Conservation (phyloP, 2,888 invertebrate species). For the Stratiomys singularior region DNA sequence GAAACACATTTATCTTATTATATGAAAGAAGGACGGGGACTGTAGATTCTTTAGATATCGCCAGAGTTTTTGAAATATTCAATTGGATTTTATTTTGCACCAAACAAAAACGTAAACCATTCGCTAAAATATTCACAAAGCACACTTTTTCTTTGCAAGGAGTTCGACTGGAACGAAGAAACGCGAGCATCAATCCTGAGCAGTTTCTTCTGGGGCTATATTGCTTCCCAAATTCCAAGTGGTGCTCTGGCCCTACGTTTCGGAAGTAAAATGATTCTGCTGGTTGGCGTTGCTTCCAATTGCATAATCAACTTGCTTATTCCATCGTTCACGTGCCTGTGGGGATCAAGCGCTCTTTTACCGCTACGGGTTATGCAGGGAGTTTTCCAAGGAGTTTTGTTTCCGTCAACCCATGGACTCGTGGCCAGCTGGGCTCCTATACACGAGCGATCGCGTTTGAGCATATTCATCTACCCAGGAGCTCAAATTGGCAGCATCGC, state of each 20-base stretch:
- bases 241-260: conserved; percentile 61
- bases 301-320: conserved; percentile 73
- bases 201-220: conserved; percentile 85
- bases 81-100: too few species aligned
- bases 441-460: conserved; percentile 71
- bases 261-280: conserved; percentile 1
- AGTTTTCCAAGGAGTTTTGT: conserved; percentile 77
- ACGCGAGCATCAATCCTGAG: conserved; percentile 73
- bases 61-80: too few species aligned
- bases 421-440: conserved; percentile 79
- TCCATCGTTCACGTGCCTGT: conserved; percentile 73
- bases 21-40: too few species aligned
- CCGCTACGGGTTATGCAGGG: conserved; percentile 76
- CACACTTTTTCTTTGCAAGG: conserved; percentile 43
- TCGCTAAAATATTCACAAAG: neutral
- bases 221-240: conserved; percentile 76
- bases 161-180: conserved; percentile 65
- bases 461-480: conserved; percentile 70
- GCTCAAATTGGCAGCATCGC: conserved; percentile 76
- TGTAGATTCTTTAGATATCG: too few species aligned
- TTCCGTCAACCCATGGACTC: conserved; percentile 77
- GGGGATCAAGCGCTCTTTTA: conserved; percentile 71
- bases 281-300: conserved; percentile 60
- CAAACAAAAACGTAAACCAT: too few species aligned
- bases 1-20: too few species aligned